A percentile compares a stretch with the other conserved stretches of the same genome.
Conservation (phyloP, 2,888 invertebrate species). For the Ditula angustiorana region DNA sequence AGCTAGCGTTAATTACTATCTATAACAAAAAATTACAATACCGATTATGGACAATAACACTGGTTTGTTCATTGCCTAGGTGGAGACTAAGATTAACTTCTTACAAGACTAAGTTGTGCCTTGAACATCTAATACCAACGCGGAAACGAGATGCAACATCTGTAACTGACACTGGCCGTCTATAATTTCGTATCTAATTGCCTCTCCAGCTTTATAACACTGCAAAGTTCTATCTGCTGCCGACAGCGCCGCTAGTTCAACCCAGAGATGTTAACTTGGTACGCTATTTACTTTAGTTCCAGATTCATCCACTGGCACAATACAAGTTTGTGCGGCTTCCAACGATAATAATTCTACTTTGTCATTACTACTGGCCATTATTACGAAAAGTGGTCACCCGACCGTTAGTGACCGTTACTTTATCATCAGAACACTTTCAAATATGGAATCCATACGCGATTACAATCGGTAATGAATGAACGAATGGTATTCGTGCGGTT, state of each 20-base stretch:
- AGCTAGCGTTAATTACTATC: not conserved
- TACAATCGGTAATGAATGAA: slow-evolving; percentile 51
- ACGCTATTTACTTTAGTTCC: not conserved
- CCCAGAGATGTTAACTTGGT: not conserved
- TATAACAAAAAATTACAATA: not conserved
- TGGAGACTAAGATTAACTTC: not conserved
- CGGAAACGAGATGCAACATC: slow-evolving; percentile 31
- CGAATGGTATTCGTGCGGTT: slow-evolving; percentile 31
- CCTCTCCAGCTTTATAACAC: slow-evolving; percentile 35
- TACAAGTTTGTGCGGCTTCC: slow-evolving; percentile 19
- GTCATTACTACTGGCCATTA: slow-evolving; percentile 49
- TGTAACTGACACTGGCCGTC: slow-evolving; percentile 47
- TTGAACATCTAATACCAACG: slow-evolving; percentile 3
- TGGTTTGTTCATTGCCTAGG: not conserved
- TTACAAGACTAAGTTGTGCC: not conserved
- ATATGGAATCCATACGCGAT: slow-evolving; percentile 58
- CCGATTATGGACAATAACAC: not conserved
- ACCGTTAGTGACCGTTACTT: slow-evolving; percentile 60
- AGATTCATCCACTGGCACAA: slow-evolving; percentile 11
- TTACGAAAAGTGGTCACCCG: slow-evolving; percentile 50
- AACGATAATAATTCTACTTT: slow-evolving; percentile 50
- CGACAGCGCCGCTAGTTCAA: not conserved
- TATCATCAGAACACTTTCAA: slow-evolving; percentile 56
- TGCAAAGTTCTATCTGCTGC: slow-evolving; percentile 13
- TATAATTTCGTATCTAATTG: slow-evolving; percentile 48